A percentile compares a stretch with the other conserved stretches of the same genome.
Conservation (phyloP, 2,797 vertebrate species). For the Craterocephalus amniculus region DNA sequence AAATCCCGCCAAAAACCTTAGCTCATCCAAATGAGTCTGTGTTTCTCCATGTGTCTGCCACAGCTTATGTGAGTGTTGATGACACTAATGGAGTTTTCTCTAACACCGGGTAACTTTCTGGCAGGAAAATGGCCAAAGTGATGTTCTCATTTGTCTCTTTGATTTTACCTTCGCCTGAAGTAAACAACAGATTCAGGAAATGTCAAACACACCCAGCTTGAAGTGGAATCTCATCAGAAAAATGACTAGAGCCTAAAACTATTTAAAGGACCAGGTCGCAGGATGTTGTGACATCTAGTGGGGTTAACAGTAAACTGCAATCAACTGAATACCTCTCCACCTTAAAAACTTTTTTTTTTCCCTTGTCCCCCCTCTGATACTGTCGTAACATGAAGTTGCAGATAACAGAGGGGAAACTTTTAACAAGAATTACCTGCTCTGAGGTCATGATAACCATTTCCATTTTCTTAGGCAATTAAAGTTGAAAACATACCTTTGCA, state of each 20-base stretch:
- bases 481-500: neutral
- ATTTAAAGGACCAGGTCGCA: neutral
- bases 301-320: neutral
- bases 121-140: slow-evolving; percentile 20
- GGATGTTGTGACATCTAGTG: neutral
- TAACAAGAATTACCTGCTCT: neutral
- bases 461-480: neutral
- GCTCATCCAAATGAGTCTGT: slow-evolving; percentile 34
- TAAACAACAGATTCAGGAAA: slow-evolving; percentile 15
- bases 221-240: slow-evolving; percentile 28
- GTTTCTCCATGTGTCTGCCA: slow-evolving; percentile 28
- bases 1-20: slow-evolving; percentile 46
- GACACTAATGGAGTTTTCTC: slow-evolving; percentile 38
- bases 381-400: neutral
- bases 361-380: neutral
- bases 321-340: neutral
- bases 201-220: slow-evolving; percentile 20
- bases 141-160: slow-evolving; percentile 37
- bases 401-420: neutral
- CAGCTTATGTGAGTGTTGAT: slow-evolving; percentile 28
- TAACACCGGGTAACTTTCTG: slow-evolving; percentile 34
- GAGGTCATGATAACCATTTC: neutral
- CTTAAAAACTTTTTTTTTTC: neutral
- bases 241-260: slow-evolving; percentile 29
- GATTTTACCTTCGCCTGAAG: slow-evolving; percentile 21